Evolutionary conservation across 2,888 invertebrate species (phyloP), one percentile per base, ranked within the genome.

Genomic region (Mythimna ferrago): DNA sequence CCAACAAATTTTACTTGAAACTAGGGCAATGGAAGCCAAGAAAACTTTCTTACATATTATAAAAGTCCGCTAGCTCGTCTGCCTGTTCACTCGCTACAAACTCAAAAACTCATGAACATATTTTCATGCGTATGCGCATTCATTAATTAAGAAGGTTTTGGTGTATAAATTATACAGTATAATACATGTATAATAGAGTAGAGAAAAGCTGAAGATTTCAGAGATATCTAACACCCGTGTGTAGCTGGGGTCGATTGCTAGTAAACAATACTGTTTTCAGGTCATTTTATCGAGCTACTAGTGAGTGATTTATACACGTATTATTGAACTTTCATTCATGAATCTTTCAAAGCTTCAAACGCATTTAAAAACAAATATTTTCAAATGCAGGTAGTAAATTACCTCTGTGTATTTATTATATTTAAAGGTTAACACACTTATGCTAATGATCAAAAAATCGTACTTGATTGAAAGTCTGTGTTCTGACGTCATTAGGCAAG

Each of bases 291-390:
- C 10, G 56, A 32, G 19, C 57, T 62, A 53, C 38, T 16, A 26
- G 9, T 2, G 41, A 48, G 16, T 35, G 54, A 79, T 66, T 74
- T 63, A 66, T 35, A 6, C 4, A 7, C 53, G 11, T 62, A 65
- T 57, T 44, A 73, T 68, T 62, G 57, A 63, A 35, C 66, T 69
- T 75, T 64, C 38, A 58, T 70, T 71, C 41, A 63, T 64, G 26
- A 63, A 71, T 56, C 21, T 67, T 61, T 57, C 51, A 61, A 64
- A 38, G 14, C 65, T 61, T 57, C 51, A 56, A 64, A 32, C 11
- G 48, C n/a, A 66, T 54, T 26, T 26, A 26, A 62, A 78, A 76
- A 21, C 48, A 77, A 76, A 82, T 72, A 78, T 80, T 75, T 72
- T 73, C 57, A 61, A 70, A 58, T 53, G 26, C 32, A 21, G 1